Evolutionary conservation across 64 coral and sea anemone species (phyloP), one percentile per base, ranked within the genome.

Genomic region (Pachyseris speciosa): DNA sequence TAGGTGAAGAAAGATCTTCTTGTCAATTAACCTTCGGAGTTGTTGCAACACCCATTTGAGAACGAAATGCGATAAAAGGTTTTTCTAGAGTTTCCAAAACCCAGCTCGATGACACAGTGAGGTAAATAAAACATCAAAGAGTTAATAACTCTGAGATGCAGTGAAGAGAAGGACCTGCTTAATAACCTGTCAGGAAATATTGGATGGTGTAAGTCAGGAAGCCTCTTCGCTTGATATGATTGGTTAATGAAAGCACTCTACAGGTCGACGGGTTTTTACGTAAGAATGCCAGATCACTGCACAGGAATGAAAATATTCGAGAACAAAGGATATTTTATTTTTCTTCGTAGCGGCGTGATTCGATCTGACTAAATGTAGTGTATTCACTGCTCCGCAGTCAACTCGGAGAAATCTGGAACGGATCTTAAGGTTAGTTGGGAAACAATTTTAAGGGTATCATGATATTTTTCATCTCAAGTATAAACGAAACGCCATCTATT

Each of bases 191-290:
- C 25, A 53, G 37, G 27, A 37, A 55, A 9, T 16, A 37, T 57
- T 13, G 33, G 28, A 57, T 33, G 50, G 49, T 36, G 8, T 8
- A 15, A 57, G 5, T 51, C 37, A 57, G 58, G 29, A 79, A 79
- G 29, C 20, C 50, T 36, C 1, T 58, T 37, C 50, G 13, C 28
- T 34, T 37, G 26, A 53, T 26, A 4, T 79, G 75, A 79, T 79
- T 79, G 50, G 75, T 79, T 50, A 79, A 58, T 57, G 75, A 57
- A 15, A 79, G 47, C 30, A 17, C 49, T 34, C 25, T 13, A 79
- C 75, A 37, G 75, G 75, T 79, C 48, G 34, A 79, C 32, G 50
- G 75, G 73, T 76, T 76, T 76, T 76, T 76, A 76, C 73, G 73
- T 76, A 76, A 76, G 75, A 79, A 58, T 58, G 75, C 50, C 75